Base-by-base conservation (phyloP, 2,888 invertebrate species). In the Hemaris fuciformis region DNA sequence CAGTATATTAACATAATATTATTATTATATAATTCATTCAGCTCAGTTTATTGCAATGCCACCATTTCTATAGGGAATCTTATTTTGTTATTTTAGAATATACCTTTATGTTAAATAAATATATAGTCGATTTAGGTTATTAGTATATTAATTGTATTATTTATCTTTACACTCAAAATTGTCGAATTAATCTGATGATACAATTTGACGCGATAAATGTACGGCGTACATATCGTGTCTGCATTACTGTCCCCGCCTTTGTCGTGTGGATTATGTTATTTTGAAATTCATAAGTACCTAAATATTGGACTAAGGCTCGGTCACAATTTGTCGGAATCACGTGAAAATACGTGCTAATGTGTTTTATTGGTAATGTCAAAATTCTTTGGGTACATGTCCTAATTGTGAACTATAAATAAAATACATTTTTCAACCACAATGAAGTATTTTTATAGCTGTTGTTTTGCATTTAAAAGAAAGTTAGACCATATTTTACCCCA, bases 381-480 rank as follows among this genome's bases (percentile, higher is more conserved):
- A 80, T 83, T 86, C 82, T 81, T 88, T 89, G 85, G 83, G 84
- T 85, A 87, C 77, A 84, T 79, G 81, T 84, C 83, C 78, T 82
- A 80, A 86, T 87, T 89, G 87, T 90, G 88, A 89, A 91, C 86
- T 90, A 89, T 87, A 87, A 91, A 91, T 91, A 91, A 91, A 91
- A 87, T 85, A 88, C 88, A 88, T 89, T 91, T 89, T 91, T 89
- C 88, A 57, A 62, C 59, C 56, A 56, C 62, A 43, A 59, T 48
- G 58, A 57, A 1, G n/a, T 23, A 13, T 46, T 62, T 57, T 25
- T 38, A 22, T 48, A 46, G 31, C 7, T 23, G 15, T 10, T 10
- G 10, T 56, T 5, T 15, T 13, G 6, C 15, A 10, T n/a, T n/a
- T n/a, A n/a, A n/a, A n/a, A n/a, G n/a, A n/a, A n/a, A n/a, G n/a